Evolutionary conservation across 2,797 vertebrate genomes (phyloP).

Genomic region (Sciurus carolinensis): DNA sequence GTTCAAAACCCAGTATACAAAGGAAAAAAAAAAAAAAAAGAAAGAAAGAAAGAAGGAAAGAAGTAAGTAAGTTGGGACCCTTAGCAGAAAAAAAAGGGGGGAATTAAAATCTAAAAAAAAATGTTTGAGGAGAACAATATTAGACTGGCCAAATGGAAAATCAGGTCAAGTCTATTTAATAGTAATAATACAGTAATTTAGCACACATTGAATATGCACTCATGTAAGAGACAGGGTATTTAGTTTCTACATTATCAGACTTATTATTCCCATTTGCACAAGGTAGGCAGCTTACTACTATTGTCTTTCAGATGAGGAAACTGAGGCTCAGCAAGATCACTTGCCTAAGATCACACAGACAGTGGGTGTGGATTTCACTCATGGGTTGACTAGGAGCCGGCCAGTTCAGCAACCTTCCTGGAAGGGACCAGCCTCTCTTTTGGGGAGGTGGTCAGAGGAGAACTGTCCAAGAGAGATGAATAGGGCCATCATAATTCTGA

Average conservation of each 20-base stretch:
- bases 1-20: too few relatives aligned
- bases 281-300: not conserved
- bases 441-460: not conserved
- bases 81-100: not conserved
- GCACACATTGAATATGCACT: not conserved
- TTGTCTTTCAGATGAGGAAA: constrained; percentile 34
- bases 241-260: not conserved
- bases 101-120: constrained; percentile 1
- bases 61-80: not conserved
- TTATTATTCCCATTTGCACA: not conserved
- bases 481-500: not conserved
- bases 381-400: accelerated
- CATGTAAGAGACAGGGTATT: not conserved
- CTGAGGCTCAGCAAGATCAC: not conserved
- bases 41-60: not conserved
- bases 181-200: not conserved
- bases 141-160: not conserved
- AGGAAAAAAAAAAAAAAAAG: not conserved
- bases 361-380: not conserved
- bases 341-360: not conserved
- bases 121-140: not conserved
- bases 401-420: not conserved
- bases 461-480: not conserved
- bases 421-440: not conserved
- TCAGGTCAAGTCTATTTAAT: not conserved